phyloP scores from a whole-genome alignment of 1,140 invertebrate genomes.

The honey bee (Apis mellifera) region Amel_HAv3.1 CM009934.2:10926501-10927000 shows the following conservation, averaged over 20 bases:
- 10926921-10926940: conserved; percentile 43
- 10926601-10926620: conserved; percentile 12
- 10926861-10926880: conserved; percentile 48
- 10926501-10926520: conserved; percentile 58
- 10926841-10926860: conserved; percentile 54
- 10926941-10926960: conserved; percentile 47
- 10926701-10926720: background rate
- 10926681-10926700: background rate
- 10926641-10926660: background rate
- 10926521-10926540: conserved; percentile 57
- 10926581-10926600: conserved; percentile 12
- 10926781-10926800: background rate
- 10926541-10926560: conserved; percentile 45
- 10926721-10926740: too few relatives aligned
- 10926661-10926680: background rate
- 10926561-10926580: conserved; percentile 43
- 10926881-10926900: conserved; percentile 42
- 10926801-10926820: conserved; percentile 28
- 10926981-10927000: too few relatives aligned
- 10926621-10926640: background rate
- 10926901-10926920: conserved; percentile 48
- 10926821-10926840: conserved; percentile 54
- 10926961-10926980: too few relatives aligned
- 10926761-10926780: too few relatives aligned
- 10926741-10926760: too few relatives aligned